These are phyloP conservation scores for Taxidea taxus DNA, from an alignment of 2,113 vertebrate genomes.

Conservation along the genomic window DNA sequence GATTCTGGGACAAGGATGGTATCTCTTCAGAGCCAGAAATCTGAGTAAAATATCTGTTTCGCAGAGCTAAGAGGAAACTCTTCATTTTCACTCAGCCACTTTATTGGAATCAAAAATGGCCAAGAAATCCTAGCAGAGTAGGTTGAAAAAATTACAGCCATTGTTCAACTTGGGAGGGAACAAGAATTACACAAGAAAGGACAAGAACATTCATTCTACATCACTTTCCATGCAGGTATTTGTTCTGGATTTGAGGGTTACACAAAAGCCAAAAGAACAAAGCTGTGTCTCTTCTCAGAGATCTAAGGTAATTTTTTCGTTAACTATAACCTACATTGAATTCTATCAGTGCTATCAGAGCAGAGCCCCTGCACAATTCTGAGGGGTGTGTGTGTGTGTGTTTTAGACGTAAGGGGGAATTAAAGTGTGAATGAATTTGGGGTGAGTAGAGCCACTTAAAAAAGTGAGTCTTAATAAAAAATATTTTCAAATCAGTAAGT, in stretches of 20 bases:
- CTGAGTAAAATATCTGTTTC: neutral
- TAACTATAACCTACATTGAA: neutral
- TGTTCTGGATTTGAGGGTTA: neutral
- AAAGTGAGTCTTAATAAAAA: neutral
- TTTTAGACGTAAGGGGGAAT: accelerated
- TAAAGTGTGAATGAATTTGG: neutral
- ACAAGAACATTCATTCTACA: neutral
- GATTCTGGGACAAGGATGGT: neutral
- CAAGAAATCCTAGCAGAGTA: neutral
- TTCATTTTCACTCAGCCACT: neutral
- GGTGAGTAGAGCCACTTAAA: neutral
- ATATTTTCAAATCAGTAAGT: neutral
- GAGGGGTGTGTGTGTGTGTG: neutral
- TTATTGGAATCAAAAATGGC: neutral
- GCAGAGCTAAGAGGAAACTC: neutral
- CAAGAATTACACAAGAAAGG: neutral
- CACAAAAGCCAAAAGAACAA: constrained; percentile 20
- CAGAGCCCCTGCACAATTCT: neutral
- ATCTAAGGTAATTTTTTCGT: neutral
- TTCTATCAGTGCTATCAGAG: neutral
- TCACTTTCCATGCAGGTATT: neutral
- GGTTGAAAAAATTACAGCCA: neutral
- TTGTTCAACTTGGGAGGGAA: neutral
- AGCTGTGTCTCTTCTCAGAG: neutral
- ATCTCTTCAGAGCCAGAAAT: neutral